These are phyloP conservation scores for Hartigia nigra DNA, from an alignment of 2,888 invertebrate genomes.

Conservation along the genomic window DNA sequence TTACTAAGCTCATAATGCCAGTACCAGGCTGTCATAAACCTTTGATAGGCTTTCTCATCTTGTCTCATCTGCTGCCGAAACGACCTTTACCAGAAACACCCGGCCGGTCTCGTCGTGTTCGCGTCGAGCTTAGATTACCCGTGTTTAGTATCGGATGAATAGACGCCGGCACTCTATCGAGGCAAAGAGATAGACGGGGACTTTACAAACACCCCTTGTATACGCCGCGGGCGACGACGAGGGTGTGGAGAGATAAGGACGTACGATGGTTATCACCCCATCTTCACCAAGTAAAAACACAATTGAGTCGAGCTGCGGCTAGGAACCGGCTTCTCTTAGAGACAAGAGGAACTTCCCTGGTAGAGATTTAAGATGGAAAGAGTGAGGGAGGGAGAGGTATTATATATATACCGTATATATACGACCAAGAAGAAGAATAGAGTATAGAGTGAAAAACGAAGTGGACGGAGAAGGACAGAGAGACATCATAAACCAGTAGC, in stretches of 20 bases:
- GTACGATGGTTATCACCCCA: conserved; percentile 10
- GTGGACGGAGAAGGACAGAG: conserved; percentile 5
- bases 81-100: conserved; percentile 22
- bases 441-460: conserved; percentile 5
- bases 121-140: conserved; percentile 30
- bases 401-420: background rate
- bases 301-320: conserved; percentile 28
- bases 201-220: conserved; percentile 1
- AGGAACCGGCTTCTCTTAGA: background rate
- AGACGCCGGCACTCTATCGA: background rate
- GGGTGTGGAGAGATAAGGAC: conserved; percentile 26
- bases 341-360: background rate
- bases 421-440: background rate
- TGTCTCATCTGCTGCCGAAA: conserved; percentile 23
- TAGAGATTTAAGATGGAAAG: conserved; percentile 11
- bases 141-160: conserved; percentile 30
- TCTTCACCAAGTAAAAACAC: conserved; percentile 27
- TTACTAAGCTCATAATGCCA: conserved; percentile 8
- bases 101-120: conserved; percentile 16
- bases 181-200: background rate
- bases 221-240: conserved; percentile 18
- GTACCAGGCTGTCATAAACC: conserved; percentile 27
- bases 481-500: conserved; percentile 35
- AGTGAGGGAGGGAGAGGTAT: conserved; percentile 16
- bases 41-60: conserved; percentile 29